phyloP scores from a whole-genome alignment of 2,888 invertebrate genomes.

The Drosophila histrio region DNA sequence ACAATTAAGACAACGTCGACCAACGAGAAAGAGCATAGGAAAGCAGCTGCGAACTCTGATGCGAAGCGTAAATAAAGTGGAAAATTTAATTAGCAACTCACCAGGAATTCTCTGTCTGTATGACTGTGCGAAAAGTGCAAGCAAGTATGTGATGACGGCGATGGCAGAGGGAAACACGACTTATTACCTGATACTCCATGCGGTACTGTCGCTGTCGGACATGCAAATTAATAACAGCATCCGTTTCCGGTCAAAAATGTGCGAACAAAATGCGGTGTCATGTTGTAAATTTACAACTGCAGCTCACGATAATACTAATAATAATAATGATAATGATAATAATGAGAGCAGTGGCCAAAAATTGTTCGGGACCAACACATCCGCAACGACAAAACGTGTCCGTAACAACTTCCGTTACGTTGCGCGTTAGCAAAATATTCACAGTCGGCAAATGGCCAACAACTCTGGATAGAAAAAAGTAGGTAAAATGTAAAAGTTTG shows the following conservation, averaged over 20 bases:
- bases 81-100: slow-evolving; percentile 73
- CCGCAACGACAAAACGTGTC: slow-evolving; percentile 70
- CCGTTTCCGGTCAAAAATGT: slow-evolving; percentile 73
- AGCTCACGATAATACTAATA: slow-evolving; percentile 36
- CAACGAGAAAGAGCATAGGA: slow-evolving; percentile 45
- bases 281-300: slow-evolving; percentile 19
- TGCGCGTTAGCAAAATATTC: neutral
- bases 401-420: slow-evolving; percentile 69
- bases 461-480: slow-evolving; percentile 31
- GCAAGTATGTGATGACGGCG: neutral
- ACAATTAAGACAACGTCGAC: slow-evolving; percentile 65
- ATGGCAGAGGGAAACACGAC: neutral
- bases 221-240: slow-evolving; percentile 78
- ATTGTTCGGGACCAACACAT: slow-evolving; percentile 38
- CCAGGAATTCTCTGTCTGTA: neutral
- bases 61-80: slow-evolving; percentile 67
- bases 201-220: slow-evolving; percentile 45
- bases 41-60: slow-evolving; percentile 42
- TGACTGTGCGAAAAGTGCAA: slow-evolving; percentile 26
- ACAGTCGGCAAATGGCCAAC: slow-evolving; percentile 21
- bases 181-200: slow-evolving; percentile 31
- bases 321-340: slow-evolving; percentile 54
- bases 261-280: slow-evolving; percentile 30
- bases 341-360: slow-evolving; percentile 50
- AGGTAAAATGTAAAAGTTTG: slow-evolving; percentile 70